Evolutionary conservation across 92 coral and sea anemone genomes (phyloP).

Genomic region (Chrysogorgia sp.): DNA sequence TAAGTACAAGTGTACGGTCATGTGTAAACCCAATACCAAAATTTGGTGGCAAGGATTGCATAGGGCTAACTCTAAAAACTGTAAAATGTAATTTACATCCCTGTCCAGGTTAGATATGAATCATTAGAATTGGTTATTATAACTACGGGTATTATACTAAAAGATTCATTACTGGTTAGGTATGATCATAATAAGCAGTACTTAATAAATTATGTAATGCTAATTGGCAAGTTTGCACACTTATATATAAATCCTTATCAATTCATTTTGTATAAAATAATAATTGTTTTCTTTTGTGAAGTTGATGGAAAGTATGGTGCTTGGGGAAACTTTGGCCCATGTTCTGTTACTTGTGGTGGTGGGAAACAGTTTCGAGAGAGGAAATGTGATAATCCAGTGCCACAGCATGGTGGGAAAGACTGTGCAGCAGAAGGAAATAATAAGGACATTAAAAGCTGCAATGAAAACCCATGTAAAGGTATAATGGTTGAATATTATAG

Average conservation of each 20-base stretch:
- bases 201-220: too few species aligned
- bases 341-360: slow-evolving; percentile 69
- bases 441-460: slow-evolving; percentile 54
- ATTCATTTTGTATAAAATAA: too few species aligned
- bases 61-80: slow-evolving; percentile 19
- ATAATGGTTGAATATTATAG: neutral
- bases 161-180: too few species aligned
- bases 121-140: neutral
- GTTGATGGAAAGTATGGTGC: slow-evolving; percentile 68
- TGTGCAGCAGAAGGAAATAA: slow-evolving; percentile 57
- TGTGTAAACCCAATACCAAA: slow-evolving; percentile 27
- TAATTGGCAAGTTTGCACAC: too few species aligned
- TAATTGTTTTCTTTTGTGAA: slow-evolving; percentile 4
- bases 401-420: slow-evolving; percentile 56
- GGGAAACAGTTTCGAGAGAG: slow-evolving; percentile 64
- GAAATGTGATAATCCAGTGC: slow-evolving; percentile 62
- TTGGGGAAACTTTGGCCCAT: slow-evolving; percentile 62
- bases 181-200: too few species aligned
- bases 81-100: neutral
- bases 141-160: too few species aligned
- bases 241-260: too few species aligned
- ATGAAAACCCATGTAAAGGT: slow-evolving; percentile 67
- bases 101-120: slow-evolving; percentile 21
- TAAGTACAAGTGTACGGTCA: neutral
- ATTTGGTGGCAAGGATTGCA: slow-evolving; percentile 10